These are phyloP conservation scores for Hyles vespertilio DNA, from an alignment of 1,140 invertebrate species.

Conservation along the genomic window DNA sequence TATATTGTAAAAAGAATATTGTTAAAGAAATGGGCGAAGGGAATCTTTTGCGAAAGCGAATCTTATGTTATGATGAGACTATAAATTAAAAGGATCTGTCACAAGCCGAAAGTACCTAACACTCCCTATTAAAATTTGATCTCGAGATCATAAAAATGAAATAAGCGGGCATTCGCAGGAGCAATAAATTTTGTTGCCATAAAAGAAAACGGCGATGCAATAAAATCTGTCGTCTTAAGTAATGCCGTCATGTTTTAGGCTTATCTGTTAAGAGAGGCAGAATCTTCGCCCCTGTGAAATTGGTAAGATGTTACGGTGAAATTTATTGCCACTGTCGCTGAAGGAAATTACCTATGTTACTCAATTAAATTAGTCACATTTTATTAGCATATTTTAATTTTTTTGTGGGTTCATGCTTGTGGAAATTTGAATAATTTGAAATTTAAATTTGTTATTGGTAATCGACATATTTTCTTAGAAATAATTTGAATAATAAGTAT, in stretches of 20 bases:
- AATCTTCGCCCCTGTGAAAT: slow-evolving; percentile 27
- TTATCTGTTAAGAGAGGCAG: slow-evolving; percentile 39
- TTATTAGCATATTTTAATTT: background rate
- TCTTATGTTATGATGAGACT: too few species aligned
- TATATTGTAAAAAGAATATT: too few species aligned
- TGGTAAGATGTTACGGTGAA: slow-evolving; percentile 28
- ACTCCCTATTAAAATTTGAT: slow-evolving; percentile 20
- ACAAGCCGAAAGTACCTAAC: too few species aligned
- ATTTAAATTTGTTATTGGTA: too few species aligned
- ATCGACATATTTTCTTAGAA: too few species aligned
- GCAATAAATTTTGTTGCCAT: slow-evolving; percentile 42
- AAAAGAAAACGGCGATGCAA: slow-evolving; percentile 40
- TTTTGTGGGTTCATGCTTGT: too few species aligned
- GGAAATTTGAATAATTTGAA: too few species aligned
- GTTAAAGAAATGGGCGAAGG: too few species aligned
- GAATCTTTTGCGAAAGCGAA: too few species aligned
- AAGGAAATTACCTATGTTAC: slow-evolving; percentile 6
- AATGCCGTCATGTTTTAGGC: slow-evolving; percentile 39
- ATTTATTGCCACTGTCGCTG: slow-evolving; percentile 15
- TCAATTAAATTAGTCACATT: slow-evolving; percentile 5
- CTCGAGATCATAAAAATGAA: slow-evolving; percentile 24
- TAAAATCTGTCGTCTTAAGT: slow-evolving; percentile 48
- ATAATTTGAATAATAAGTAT: too few species aligned
- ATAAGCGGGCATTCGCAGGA: slow-evolving; percentile 23
- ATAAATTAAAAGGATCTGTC: too few species aligned